Base-by-base conservation (phyloP, 2,797 vertebrate species). In the Masticophis lateralis region DNA sequence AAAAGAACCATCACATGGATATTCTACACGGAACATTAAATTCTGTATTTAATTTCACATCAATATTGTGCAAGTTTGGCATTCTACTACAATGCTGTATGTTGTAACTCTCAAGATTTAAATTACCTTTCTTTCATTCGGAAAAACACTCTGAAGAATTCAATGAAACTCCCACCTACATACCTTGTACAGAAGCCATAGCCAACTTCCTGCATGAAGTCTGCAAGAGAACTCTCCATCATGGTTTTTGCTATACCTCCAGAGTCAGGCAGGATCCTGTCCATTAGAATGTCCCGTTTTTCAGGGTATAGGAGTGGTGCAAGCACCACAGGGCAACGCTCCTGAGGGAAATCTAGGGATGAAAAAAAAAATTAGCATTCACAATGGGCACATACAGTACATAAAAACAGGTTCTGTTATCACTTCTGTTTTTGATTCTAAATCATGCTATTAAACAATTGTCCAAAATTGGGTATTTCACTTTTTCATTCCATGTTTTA, bases 241-340 rank as follows among this genome's bases (percentile, higher is more conserved):
- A 99, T 99, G 97, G 99, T 99, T 98, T 99, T 99, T 92, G 99
- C 98, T 98, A 99, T 99, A 98, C 99, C 99, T 98, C 99, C 99
- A 96, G 99, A 99, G 98, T 99, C 99, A 98, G 99, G 99, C 97
- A 99, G 98, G 98, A 99, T 99, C 98, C 99, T 99, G 98, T 99
- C 99, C 99, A 99, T 99, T 98, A 99, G 99, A 98, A 99, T 99
- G 99, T 99, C 99, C 99, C 99, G 99, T 99, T 99, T 99, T 99
- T 99, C 99, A 99, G 99, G 99, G 98, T 99, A 99, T 97, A 99
- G 97, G 97, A 99, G 99, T 99, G 99, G 99, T 99, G 99, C 99
- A 97, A 99, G 99, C 99, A 99, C 99, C 99, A 99, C 99, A 95
- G 99, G 99, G 96, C 99, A 99, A 97, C 99, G 99, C 97, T 99